Base-by-base conservation (phyloP, 2,888 invertebrate genomes). In the Glomeris marginata region DNA sequence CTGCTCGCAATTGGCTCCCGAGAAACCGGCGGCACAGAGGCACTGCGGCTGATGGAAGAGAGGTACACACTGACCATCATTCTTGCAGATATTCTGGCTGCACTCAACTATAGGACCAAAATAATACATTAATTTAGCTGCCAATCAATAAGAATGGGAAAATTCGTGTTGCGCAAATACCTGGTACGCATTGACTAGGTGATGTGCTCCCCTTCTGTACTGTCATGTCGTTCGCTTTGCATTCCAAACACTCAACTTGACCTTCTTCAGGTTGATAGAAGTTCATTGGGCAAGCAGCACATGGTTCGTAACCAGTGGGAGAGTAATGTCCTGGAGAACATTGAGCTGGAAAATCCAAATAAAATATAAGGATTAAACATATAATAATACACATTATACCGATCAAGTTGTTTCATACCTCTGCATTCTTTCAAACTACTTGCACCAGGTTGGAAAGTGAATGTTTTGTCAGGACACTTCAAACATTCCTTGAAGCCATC, bases 401-500 rank as follows among this genome's bases (percentile, higher is more conserved):
- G n/a, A n/a, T n/a, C n/a, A n/a, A n/a, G n/a, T n/a, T n/a, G n/a
- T n/a, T 18, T 44, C 49, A 55, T 56, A 64, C 67, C 64, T 66
- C 87, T 76, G 62, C 91, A 92, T 56, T 77, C 75, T 57, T 84
- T 82, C 64, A 78, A 81, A 51, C 80, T 80, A 8, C 84, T 77
- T 2, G 91, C 85, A n/a, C 90, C 81, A 10, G 90, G 87, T 69
- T 88, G 87, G 64, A 86, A 90, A 0, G 91, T 91, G 62, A 80
- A 91, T 0, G 83, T 85, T 54, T 82, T 84, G 0, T 85, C 80
- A 2, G 90, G 86, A 65, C 95, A 95, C 13, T 86, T 81, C 66
- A 87, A 84, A 61, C 95, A 95, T 60, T 91, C 90, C 65, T 87
- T 90, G 66, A 84, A 91, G 21, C 91, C 91, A 49, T 84, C 86